Evolutionary conservation across 2,113 vertebrate species (phyloP).

Genomic region (Ptyas mucosa): DNA sequence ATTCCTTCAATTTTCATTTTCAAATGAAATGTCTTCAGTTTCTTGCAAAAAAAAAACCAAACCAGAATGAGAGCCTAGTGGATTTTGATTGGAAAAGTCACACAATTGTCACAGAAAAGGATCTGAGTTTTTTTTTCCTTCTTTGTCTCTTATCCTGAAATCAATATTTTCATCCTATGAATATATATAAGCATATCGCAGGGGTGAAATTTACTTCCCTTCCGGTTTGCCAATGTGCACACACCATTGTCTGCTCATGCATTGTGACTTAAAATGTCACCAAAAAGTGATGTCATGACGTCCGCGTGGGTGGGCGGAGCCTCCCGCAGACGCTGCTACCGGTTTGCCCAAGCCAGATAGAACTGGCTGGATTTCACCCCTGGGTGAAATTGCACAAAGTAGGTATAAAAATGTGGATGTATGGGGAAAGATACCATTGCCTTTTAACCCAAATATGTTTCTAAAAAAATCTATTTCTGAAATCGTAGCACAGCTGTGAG

Average conservation of each 20-base stretch:
- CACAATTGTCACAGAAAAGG: neutral
- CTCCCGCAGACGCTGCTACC: too few species aligned
- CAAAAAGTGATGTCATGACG: too few species aligned
- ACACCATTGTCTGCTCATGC: too few species aligned
- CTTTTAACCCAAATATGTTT: neutral
- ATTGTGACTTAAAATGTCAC: too few species aligned
- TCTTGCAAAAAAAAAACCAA: neutral
- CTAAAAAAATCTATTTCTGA: neutral
- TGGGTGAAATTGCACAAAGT: neutral
- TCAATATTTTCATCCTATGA: neutral
- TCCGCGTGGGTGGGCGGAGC: too few species aligned
- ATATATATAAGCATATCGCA: too few species aligned
- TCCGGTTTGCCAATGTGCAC: too few species aligned
- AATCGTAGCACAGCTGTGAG: neutral
- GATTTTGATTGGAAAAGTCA: neutral
- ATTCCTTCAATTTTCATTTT: neutral
- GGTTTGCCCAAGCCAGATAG: too few species aligned
- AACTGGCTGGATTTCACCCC: too few species aligned
- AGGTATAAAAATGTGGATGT: neutral
- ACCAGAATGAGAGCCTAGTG: too few species aligned
- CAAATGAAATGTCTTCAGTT: neutral
- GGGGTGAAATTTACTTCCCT: too few species aligned
- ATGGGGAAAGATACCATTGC: neutral
- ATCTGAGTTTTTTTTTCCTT: too few species aligned
- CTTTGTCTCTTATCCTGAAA: neutral